phyloP scores from a whole-genome alignment of 2,888 invertebrate genomes.

The Stenurella melanura region DNA sequence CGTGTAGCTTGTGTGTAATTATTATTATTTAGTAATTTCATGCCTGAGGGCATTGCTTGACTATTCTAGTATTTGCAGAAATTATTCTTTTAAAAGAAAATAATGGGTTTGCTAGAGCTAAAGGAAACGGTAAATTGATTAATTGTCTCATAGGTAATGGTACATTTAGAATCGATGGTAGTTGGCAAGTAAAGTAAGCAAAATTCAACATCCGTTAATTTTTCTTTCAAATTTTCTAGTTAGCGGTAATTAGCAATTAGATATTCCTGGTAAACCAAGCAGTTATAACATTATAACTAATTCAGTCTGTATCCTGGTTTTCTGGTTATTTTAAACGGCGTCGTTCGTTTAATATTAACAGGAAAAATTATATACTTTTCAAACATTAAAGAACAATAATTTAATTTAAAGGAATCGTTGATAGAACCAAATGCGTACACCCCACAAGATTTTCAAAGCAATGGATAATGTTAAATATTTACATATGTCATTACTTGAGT shows the following conservation, averaged over 20 bases:
- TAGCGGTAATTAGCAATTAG: background rate
- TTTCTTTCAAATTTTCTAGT: background rate
- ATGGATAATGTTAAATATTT: too few relatives aligned
- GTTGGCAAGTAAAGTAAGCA: background rate
- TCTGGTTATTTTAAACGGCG: background rate
- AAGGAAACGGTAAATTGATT: constrained; percentile 20
- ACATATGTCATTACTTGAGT: too few relatives aligned
- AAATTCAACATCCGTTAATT: background rate
- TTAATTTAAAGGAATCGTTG: too few relatives aligned
- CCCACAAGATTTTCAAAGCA: too few relatives aligned
- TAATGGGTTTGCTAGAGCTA: background rate
- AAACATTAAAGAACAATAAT: too few relatives aligned
- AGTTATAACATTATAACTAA: background rate
- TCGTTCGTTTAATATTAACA: background rate
- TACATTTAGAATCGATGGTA: background rate
- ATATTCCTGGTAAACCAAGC: background rate
- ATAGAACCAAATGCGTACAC: too few relatives aligned
- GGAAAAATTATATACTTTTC: too few relatives aligned
- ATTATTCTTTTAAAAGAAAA: constrained; percentile 6
- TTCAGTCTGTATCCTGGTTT: background rate
- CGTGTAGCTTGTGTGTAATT: constrained; percentile 19
- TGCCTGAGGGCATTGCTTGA: background rate
- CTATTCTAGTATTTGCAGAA: constrained; percentile 11
- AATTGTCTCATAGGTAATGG: constrained; percentile 13
- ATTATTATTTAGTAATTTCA: constrained; percentile 10